Conservation (phyloP, 2,888 invertebrate species). For the Melanotus villosus region DNA sequence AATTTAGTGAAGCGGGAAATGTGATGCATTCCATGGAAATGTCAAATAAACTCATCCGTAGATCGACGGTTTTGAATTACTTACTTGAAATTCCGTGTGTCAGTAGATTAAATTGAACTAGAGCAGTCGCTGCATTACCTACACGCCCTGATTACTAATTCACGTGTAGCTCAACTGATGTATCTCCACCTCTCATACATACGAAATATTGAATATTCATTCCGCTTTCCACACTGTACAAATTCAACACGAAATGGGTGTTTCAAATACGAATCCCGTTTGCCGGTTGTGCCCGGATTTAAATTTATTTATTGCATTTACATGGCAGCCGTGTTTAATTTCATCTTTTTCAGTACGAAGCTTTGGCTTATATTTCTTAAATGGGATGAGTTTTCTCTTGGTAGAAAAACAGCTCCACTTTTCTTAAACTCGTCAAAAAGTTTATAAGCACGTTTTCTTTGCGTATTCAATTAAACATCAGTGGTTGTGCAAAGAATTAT, state of each 20-base stretch:
- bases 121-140: slow-evolving; percentile 42
- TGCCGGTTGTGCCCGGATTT: slow-evolving; percentile 25
- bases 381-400: background rate
- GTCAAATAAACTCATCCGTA: slow-evolving; percentile 27
- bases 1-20: slow-evolving; percentile 27
- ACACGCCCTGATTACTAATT: slow-evolving; percentile 46
- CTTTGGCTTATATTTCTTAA: background rate
- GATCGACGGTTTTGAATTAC: slow-evolving; percentile 30
- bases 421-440: no score
- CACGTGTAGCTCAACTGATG: slow-evolving; percentile 43
- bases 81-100: slow-evolving; percentile 37
- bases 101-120: slow-evolving; percentile 43
- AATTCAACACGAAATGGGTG: slow-evolving; percentile 43
- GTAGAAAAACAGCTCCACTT: no score
- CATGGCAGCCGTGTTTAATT: slow-evolving; percentile 17
- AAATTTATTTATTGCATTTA: slow-evolving; percentile 37
- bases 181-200: slow-evolving; percentile 45
- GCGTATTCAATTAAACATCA: background rate
- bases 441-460: background rate
- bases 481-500: background rate
- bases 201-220: slow-evolving; percentile 49
- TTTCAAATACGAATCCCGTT: slow-evolving; percentile 35
- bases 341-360: background rate
- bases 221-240: slow-evolving; percentile 42
- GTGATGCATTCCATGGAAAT: slow-evolving; percentile 26